Percentiles rank a stretch among this genome's conserved stretches.
phyloP scores from a whole-genome alignment of 2,113 vertebrate species.

The Nothoprocta perdicaria region DNA sequence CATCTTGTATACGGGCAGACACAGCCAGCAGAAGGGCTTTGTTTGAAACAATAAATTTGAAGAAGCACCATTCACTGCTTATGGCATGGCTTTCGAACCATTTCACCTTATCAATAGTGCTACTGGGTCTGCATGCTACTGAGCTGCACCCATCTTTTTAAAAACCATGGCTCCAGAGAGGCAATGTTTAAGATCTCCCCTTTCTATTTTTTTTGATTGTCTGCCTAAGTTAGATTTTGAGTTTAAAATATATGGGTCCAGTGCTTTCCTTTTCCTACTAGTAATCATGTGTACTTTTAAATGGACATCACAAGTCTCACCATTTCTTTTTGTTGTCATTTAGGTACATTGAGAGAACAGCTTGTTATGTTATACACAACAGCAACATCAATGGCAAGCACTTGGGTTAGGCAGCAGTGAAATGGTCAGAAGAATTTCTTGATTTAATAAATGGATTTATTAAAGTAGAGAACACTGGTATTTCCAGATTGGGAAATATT shows the following conservation, averaged over 20 bases:
- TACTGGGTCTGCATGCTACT: not conserved
- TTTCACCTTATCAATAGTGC: not conserved
- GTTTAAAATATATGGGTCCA: not conserved
- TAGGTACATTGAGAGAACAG: not conserved
- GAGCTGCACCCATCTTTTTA: not conserved
- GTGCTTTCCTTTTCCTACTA: not conserved
- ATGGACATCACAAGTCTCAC: not conserved
- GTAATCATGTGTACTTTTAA: not conserved
- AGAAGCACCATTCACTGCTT: not conserved
- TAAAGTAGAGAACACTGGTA: constrained; percentile 34
- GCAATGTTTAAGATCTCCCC: not conserved
- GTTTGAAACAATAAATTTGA: not conserved
- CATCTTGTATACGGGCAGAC: not conserved
- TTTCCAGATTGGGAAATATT: constrained; percentile 56
- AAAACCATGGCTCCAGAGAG: not conserved
- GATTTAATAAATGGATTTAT: constrained; percentile 50
- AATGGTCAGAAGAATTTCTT: constrained; percentile 61
- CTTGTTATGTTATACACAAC: not conserved
- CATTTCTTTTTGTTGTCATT: not conserved
- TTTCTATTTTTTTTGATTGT: not conserved
- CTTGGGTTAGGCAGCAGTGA: constrained; percentile 37
- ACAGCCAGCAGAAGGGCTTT: not conserved
- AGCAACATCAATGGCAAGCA: constrained; percentile 35
- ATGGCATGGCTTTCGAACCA: not conserved
- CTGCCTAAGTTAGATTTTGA: not conserved